phyloP scores from a whole-genome alignment of 2,888 invertebrate genomes.

The Melitaea athalia region DNA sequence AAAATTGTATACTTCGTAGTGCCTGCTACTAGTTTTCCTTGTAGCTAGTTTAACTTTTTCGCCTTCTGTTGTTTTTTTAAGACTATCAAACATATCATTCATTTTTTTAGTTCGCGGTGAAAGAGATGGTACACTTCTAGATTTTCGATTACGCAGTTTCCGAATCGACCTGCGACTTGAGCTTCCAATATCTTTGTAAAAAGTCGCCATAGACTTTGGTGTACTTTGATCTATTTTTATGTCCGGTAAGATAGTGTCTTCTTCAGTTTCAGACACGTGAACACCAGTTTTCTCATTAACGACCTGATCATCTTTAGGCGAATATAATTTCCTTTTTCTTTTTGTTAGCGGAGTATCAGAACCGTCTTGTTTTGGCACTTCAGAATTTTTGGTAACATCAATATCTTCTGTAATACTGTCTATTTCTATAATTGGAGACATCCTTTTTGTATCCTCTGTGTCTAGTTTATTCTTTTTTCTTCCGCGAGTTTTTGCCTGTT shows the following conservation, averaged over 20 bases:
- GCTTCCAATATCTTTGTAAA: conserved; percentile 65
- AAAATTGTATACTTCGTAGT: conserved; percentile 59
- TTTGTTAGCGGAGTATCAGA: conserved; percentile 41
- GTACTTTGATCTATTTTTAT: conserved; percentile 44
- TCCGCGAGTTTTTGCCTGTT: conserved; percentile 40
- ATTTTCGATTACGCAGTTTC: conserved; percentile 47
- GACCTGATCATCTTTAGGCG: conserved; percentile 59
- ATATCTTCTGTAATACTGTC: conserved; percentile 39
- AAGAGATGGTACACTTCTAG: conserved; percentile 37
- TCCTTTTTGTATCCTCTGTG: conserved; percentile 42
- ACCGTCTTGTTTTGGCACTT: conserved; percentile 17
- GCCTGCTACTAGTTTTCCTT: conserved; percentile 44
- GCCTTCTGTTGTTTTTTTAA: conserved; percentile 54
- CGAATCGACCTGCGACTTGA: conserved; percentile 52
- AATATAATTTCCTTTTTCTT: conserved; percentile 68
- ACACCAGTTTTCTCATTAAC: conserved; percentile 43
- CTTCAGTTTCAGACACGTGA: conserved; percentile 38
- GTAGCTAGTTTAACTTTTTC: conserved; percentile 50
- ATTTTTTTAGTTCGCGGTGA: conserved; percentile 58
- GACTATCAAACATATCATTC: conserved; percentile 60
- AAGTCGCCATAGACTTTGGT: conserved; percentile 49
- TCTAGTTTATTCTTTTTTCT: conserved; percentile 43
- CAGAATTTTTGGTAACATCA: conserved; percentile 29
- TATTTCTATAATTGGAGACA: conserved; percentile 54
- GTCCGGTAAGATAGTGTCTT: conserved; percentile 23